Base-by-base conservation (phyloP, 2,888 invertebrate species). In the Cheilosia grossa region DNA sequence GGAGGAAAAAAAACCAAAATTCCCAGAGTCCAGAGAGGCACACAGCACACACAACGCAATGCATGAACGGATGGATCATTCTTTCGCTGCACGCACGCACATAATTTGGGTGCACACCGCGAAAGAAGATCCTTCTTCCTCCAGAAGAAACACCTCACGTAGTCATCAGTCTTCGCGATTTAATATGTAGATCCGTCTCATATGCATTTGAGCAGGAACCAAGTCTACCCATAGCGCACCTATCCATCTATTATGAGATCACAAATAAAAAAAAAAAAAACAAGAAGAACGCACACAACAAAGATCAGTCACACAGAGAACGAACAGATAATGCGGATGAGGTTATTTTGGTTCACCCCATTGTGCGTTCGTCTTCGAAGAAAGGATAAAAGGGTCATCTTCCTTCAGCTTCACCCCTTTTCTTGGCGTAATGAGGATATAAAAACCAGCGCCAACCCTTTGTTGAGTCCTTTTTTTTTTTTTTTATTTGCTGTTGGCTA, bases 271-370 rank as follows among this genome's bases (percentile, higher is more conserved):
- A 73, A 69, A 21, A 70, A 83, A 59, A 69, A 2, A 24, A 3
- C 24, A 24, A 24, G 24, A 24, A 24, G 24, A 24, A 64, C 80
- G 80, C 73, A 74, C 64, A 49, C 51, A 30, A 37, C 24, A 69
- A 53, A 56, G 63, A 74, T 64, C 80, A 66, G 66, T 73, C 78
- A 67, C n/a, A 78, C 53, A 77, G 40, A 66, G 51, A 51, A 21
- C 51, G 21, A 51, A 51, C 24, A 51, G 74, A 86, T 79, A 87
- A 83, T 86, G 33, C 59, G 75, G 80, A 83, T 83, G 86, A 87
- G 82, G 86, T 87, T 83, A 74, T 80, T 74, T 82, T 72, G 79
- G 72, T 81, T 82, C 83, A 87, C 87, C 87, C 87, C 70, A 81
- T 87, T 86, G 75, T 17, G 24, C 74, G 58, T 54, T 61, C 56